These are phyloP conservation scores for Xylocampa areola DNA, from an alignment of 2,888 invertebrate species.

Conservation along the genomic window DNA sequence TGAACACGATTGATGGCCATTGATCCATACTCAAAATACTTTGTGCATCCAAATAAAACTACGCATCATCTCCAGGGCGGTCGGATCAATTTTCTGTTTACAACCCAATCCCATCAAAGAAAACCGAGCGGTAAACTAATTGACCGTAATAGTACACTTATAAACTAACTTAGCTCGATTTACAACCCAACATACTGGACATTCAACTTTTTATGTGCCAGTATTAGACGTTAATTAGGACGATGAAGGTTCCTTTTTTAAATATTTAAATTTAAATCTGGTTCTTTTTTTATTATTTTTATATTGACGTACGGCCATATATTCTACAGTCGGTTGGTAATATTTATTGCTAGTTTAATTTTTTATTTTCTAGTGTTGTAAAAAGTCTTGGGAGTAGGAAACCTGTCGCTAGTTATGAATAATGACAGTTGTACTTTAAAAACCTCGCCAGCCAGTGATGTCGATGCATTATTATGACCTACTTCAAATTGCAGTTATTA, in stretches of 20 bases:
- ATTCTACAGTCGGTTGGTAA: conserved; percentile 22
- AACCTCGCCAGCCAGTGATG: conserved; percentile 21
- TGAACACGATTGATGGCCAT: conserved; percentile 57
- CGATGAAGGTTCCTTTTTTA: conserved; percentile 48
- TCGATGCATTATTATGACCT: conserved; percentile 39
- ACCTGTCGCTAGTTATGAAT: conserved; percentile 20
- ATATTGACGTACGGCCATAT: conserved; percentile 24
- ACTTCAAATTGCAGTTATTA: conserved; percentile 46
- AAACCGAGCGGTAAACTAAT: conserved; percentile 80
- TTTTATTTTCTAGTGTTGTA: conserved; percentile 11
- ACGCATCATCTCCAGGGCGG: conserved; percentile 73
- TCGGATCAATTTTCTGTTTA: conserved; percentile 87
- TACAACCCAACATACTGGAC: conserved; percentile 60
- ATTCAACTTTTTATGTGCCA: conserved; percentile 48
- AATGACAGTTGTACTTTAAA: conserved; percentile 46
- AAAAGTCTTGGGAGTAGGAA: conserved; percentile 24
- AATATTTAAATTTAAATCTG: conserved; percentile 53
- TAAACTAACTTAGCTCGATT: conserved; percentile 64
- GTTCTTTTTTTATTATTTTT: conserved; percentile 42
- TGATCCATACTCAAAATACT: conserved; percentile 52
- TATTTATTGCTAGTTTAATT: conserved; percentile 33
- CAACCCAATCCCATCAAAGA: conserved; percentile 83
- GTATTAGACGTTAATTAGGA: conserved; percentile 60
- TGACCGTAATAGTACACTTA: conserved; percentile 84
- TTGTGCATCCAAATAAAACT: conserved; percentile 68